Evolutionary conservation across 1,140 invertebrate species (phyloP), one percentile per base, ranked within the genome.

Genomic region (Odontomachus brunneus): DNA sequence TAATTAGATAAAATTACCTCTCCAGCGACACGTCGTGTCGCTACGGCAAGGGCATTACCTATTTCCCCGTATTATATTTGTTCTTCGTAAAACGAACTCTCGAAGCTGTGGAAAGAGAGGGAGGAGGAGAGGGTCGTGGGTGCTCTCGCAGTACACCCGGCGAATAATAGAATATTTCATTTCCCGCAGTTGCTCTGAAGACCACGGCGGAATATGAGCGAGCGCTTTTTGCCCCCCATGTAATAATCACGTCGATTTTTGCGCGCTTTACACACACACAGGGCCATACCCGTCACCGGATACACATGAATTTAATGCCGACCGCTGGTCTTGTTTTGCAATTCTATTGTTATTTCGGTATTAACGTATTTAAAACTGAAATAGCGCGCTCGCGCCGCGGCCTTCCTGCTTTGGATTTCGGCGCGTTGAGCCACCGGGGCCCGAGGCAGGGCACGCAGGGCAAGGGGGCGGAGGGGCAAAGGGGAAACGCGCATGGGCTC

Each of bases 301-400:
- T 59, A 80, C 33, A 51, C 51, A 80, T 69, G 75, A 80, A 80
- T 80, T 80, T 80, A 4, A 65, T 44, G 49, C 51, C 33, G 51
- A 22, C 66, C 75, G 24, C 33, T 15, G 51, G 51, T n/a, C 57
- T 80, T 80, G 33, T 80, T 80, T 80, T 80, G 65, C 65, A 80
- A 80, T 80, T 80, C 75, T 80, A 80, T 80, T 80, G 75, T 80
- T 78, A 69, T 80, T 80, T 80, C 65, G 65, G 75, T 71, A 80
- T 80, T 80, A 80, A 80, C 75, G 75, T 71, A 80, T 80, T 80
- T 80, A 80, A 80, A 80, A 80, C 75, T 69, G 75, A 80, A 71
- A 71, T 51, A 49, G 33, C 12, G 24, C 75, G n/a, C 26, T 29
- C 74, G 44, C 75, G 75, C 48, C 3, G 75, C 51, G 29, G 74